Evolutionary conservation across 2,797 vertebrate genomes (phyloP).

Genomic region (Etheostoma nigrum): DNA sequence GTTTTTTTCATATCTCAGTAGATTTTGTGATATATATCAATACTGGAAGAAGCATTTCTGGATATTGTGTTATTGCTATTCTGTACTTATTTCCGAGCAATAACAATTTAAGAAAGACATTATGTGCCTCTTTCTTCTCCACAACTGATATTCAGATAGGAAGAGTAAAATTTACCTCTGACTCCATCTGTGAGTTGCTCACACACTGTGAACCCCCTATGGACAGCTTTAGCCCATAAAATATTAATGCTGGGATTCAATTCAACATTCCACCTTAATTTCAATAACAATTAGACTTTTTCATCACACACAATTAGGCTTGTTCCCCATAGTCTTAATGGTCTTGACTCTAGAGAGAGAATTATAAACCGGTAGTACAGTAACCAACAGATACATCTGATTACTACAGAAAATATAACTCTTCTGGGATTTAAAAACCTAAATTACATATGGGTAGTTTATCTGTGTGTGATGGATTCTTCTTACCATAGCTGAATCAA

Average conservation of each 20-base stretch:
- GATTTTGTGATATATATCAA: not conserved
- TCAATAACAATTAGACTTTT: slow-evolving; percentile 75
- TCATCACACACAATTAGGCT: slow-evolving; percentile 58
- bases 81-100: slow-evolving; percentile 1
- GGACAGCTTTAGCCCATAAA: slow-evolving; percentile 84
- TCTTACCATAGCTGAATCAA: slow-evolving; percentile 82
- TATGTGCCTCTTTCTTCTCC: not conserved
- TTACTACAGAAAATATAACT: slow-evolving; percentile 27
- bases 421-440: slow-evolving; percentile 27
- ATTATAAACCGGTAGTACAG: slow-evolving; percentile 32
- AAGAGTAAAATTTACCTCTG: slow-evolving; percentile 63
- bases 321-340: slow-evolving; percentile 44
- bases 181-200: slow-evolving; percentile 80
- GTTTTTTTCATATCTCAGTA: slow-evolving; percentile 12
- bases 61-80: not conserved
- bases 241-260: slow-evolving; percentile 86
- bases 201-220: slow-evolving; percentile 83
- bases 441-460: slow-evolving; percentile 18
- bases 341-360: slow-evolving; percentile 48
- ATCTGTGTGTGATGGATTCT: slow-evolving; percentile 61
- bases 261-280: slow-evolving; percentile 82
- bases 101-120: slow-evolving; percentile 17
- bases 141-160: slow-evolving; percentile 45
- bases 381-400: slow-evolving; percentile 24
- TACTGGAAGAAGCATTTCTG: not conserved